A percentile compares a stretch with the other conserved stretches of the same genome.
These are phyloP conservation scores for Brachionus koreanus DNA, from an alignment of 1,140 invertebrate species.

Conservation along the genomic window DNA sequence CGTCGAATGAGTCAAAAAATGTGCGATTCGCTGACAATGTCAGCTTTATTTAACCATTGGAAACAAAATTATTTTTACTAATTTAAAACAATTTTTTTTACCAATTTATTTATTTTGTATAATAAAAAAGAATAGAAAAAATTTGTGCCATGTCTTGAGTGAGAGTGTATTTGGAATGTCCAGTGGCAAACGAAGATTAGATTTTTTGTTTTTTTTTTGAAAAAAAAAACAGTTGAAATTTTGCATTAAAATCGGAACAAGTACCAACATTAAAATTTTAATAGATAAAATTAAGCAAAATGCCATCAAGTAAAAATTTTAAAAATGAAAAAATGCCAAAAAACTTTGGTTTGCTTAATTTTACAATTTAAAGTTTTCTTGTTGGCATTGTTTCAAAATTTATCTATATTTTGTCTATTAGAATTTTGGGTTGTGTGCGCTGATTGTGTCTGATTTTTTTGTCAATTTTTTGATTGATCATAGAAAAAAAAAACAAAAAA, in stretches of 20 bases:
- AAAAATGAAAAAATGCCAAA: not conserved
- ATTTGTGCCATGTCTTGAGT: not conserved
- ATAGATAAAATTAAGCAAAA: conserved; percentile 33
- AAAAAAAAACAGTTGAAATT: conserved; percentile 17
- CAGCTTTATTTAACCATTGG: conserved; percentile 22
- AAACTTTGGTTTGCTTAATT: conserved; percentile 17
- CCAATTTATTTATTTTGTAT: conserved; percentile 14
- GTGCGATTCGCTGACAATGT: conserved; percentile 42
- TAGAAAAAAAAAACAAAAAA: not conserved
- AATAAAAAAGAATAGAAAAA: not conserved
- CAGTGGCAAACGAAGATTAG: not conserved
- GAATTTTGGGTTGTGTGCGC: conserved; percentile 5
- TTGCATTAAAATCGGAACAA: not conserved
- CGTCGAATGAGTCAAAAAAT: conserved; percentile 38
- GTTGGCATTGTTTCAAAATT: not conserved
- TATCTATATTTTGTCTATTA: not conserved
- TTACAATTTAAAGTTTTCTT: conserved; percentile 18
- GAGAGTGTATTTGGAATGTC: not conserved
- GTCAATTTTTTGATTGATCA: not conserved
- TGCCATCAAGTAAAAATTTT: not conserved
- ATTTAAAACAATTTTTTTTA: not conserved
- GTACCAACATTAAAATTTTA: conserved; percentile 16
- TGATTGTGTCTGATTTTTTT: conserved; percentile 18
- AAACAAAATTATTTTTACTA: not conserved
- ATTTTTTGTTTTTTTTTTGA: conserved; percentile 27